phyloP scores from a whole-genome alignment of 2,888 invertebrate species.

The Drosophila kokeensis region DNA sequence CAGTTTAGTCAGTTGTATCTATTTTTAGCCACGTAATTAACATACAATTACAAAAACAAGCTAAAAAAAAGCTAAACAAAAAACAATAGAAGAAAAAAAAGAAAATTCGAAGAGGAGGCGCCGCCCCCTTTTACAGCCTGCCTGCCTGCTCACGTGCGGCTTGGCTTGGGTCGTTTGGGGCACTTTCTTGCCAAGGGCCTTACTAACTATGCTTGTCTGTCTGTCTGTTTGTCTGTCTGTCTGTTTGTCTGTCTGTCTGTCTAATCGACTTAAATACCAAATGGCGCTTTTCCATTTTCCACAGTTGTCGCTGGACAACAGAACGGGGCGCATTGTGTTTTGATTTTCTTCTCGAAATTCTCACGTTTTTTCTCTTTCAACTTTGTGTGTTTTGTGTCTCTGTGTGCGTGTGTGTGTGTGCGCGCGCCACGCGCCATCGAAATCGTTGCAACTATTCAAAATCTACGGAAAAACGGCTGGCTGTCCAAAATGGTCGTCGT shows the following conservation, averaged over 20 bases:
- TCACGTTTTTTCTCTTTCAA: not conserved
- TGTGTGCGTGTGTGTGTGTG: not conserved
- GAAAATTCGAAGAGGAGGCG: not conserved
- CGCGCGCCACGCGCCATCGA: constrained; percentile 43
- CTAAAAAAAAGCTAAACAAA: not conserved
- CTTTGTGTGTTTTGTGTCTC: constrained; percentile 1
- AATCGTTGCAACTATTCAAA: constrained; percentile 64
- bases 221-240: not conserved
- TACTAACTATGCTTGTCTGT: not conserved
- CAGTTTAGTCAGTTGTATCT: constrained; percentile 35
- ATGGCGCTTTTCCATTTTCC: constrained; percentile 61
- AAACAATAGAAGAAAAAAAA: not conserved
- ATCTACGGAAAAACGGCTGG: constrained; percentile 61
- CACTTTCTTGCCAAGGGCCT: not conserved
- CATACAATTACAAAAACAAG: constrained; percentile 56
- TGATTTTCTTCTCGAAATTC: not conserved
- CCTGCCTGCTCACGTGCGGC: not conserved
- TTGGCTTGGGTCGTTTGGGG: not conserved
- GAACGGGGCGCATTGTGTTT: constrained; percentile 50
- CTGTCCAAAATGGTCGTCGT: constrained; percentile 83
- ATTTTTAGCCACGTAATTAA: constrained; percentile 70
- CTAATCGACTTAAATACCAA: constrained; percentile 47
- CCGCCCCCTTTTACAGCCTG: not conserved
- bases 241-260: not conserved
- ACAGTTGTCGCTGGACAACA: constrained; percentile 66